Evolutionary conservation across 2,888 invertebrate species (phyloP), one percentile per base, ranked within the genome.

Genomic region (Acronicta psi): DNA sequence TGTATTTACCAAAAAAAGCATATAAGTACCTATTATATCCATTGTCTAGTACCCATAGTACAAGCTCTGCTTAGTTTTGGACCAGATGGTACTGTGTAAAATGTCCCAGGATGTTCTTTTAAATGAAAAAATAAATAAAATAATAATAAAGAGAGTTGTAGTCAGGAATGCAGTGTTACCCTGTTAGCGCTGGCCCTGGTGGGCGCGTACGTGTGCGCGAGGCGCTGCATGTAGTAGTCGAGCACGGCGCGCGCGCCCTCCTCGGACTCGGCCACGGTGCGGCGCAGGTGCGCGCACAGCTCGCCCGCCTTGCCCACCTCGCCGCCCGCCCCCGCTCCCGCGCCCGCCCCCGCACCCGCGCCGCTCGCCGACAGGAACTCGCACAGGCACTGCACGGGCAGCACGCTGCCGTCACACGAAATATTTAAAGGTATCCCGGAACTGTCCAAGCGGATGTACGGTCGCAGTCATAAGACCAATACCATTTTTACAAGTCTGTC

Each of bases 361-460:
- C 83, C 84, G 13, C 83, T 88, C 25, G 96, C 96, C 2, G 99
- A 95, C 46, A 99, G 95, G 92, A 99, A 99, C 93, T 99, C 99
- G 93, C 99, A 99, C 46, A 99, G 95, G 85, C 99, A 99, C 84
- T 99, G 99, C n/a, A 99, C 98, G 0, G 99, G 99, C 17, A 99
- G 93, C 75, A 98, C 97, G 81, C 97, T 97, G 77, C 97, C 97
- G 77, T 3, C 2, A 31, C 20, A 42, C 23, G n/a, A n/a, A n/a
- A n/a, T n/a, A n/a, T n/a, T n/a, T n/a, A n/a, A n/a, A n/a, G n/a
- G n/a, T n/a, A n/a, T n/a, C n/a, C n/a, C n/a, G n/a, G n/a, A n/a
- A n/a, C n/a, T n/a, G n/a, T n/a, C n/a, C n/a, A n/a, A n/a, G n/a
- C n/a, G n/a, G n/a, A n/a, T n/a, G n/a, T n/a, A n/a, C n/a, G n/a